phyloP scores from a whole-genome alignment of 1,140 invertebrate genomes.

The Dinoponera quadriceps region DNA sequence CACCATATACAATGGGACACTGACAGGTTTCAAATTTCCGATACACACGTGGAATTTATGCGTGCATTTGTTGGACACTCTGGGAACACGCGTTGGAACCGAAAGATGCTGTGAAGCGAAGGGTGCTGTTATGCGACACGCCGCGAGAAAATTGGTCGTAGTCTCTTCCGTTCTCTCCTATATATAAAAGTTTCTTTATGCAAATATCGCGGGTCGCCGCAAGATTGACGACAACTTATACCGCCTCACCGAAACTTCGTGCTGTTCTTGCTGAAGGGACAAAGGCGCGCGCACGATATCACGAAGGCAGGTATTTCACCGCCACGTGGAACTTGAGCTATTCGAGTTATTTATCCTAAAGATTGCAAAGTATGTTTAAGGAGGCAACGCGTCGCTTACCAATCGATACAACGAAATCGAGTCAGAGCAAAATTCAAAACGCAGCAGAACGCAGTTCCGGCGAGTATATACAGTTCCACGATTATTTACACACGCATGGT shows the following conservation, averaged over 20 bases:
- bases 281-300: conserved; percentile 39
- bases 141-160: conserved; percentile 53
- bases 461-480: background rate
- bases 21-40: conserved; percentile 41
- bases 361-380: conserved; percentile 56
- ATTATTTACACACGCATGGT: background rate
- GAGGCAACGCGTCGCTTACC: conserved; percentile 10
- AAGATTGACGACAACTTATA: conserved; percentile 61
- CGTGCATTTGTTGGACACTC: conserved; percentile 46
- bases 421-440: background rate
- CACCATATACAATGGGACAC: conserved; percentile 7
- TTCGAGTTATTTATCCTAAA: conserved; percentile 59
- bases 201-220: conserved; percentile 54
- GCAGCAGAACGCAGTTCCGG: background rate
- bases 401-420: conserved; percentile 24
- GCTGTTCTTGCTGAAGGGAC: conserved; percentile 55
- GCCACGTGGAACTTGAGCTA: conserved; percentile 49
- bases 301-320: conserved; percentile 51
- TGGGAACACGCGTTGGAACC: conserved; percentile 39
- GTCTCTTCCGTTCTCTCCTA: conserved; percentile 25
- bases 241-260: conserved; percentile 45
- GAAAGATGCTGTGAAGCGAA: conserved; percentile 32
- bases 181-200: conserved; percentile 60
- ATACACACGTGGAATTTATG: conserved; percentile 37
- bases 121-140: conserved; percentile 42